Conservation (phyloP, 2,888 invertebrate species). For the Stenodera caucasica region DNA sequence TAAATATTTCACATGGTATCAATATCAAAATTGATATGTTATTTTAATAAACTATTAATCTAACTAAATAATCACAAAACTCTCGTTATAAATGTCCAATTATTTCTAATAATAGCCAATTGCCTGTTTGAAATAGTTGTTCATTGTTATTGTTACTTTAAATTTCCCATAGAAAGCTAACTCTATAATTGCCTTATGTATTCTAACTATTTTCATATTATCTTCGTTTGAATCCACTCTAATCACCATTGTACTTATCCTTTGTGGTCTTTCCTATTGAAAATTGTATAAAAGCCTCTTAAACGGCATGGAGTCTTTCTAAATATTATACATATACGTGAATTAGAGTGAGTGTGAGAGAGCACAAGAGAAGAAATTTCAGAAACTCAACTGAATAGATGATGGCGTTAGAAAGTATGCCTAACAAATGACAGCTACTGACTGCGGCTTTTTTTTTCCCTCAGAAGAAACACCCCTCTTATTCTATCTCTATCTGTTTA, state of each 20-base stretch:
- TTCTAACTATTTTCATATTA: conserved; percentile 22
- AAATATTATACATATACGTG: background rate
- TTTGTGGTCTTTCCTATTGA: conserved; percentile 38
- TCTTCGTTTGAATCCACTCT: conserved; percentile 33
- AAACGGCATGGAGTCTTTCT: background rate
- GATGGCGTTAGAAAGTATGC: conserved; percentile 35
- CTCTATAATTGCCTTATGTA: conserved; percentile 24
- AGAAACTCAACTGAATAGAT: conserved; percentile 31
- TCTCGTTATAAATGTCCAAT: too few relatives aligned
- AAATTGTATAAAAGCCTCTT: conserved; percentile 34
- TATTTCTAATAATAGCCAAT: too few relatives aligned
- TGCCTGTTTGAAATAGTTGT: too few relatives aligned
- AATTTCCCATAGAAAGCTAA: conserved; percentile 1
- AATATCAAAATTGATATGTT: too few relatives aligned
- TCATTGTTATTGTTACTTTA: background rate
- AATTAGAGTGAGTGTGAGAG: background rate
- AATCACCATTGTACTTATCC: conserved; percentile 36
- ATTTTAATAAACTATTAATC: too few relatives aligned
- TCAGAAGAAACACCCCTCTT: background rate
- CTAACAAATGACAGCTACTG: conserved; percentile 38
- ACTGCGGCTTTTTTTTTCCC: conserved; percentile 30
- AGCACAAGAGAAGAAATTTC: conserved; percentile 36
- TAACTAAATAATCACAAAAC: too few relatives aligned
- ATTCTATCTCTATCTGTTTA: background rate
- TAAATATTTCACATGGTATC: too few relatives aligned